Evolutionary conservation across 2,113 vertebrate species (phyloP), one percentile per base, ranked within the genome.

Genomic region (Lepisosteus osseus): DNA sequence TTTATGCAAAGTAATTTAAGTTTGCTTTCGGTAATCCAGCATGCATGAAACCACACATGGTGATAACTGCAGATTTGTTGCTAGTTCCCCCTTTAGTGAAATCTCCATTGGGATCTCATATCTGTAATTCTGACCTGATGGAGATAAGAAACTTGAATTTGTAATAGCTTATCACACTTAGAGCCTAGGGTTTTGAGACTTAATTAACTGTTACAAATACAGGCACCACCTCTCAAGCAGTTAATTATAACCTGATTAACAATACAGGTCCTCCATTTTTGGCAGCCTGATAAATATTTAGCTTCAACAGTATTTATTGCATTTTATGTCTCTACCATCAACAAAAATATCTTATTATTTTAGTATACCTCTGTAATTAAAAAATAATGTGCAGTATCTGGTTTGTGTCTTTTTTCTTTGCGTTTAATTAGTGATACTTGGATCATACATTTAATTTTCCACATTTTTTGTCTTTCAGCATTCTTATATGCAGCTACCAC

Each of bases 151-250:
- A 59, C 57, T 4, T n/a, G 14, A n/a, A 59, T 59, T 29, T n/a
- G 8, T 51, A 63, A 42, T 13, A 55, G 64, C 54, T 29, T 72
- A 7, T 67, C 12, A 45, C 65, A 61, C 44, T 43, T 55, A 29
- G 61, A 67, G 45, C 51, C 15, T 44, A 41, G 4, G 64, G 54
- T 67, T 15, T 61, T 44, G 66, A 73, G 44, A 73, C 40, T 68
- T 73, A 51, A 68, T 62, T 68, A 68, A 61, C 57, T 11, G 56
- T 68, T 62, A 62, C 43, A 68, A 54, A 62, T 61, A 62, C 59
- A 73, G 66, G 29, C 66, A 62, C 57, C 8, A 41, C 47, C 44
- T 14, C 43, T 29, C 41, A 51, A 68, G 45, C 5, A 51, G 6
- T 68, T 68, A 14, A 68, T 73, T 47, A 55, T 7, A 67, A 55